Evolutionary conservation across 2,888 invertebrate genomes (phyloP), one percentile per base, ranked within the genome.

Genomic region (Notocelia uddmanniana): DNA sequence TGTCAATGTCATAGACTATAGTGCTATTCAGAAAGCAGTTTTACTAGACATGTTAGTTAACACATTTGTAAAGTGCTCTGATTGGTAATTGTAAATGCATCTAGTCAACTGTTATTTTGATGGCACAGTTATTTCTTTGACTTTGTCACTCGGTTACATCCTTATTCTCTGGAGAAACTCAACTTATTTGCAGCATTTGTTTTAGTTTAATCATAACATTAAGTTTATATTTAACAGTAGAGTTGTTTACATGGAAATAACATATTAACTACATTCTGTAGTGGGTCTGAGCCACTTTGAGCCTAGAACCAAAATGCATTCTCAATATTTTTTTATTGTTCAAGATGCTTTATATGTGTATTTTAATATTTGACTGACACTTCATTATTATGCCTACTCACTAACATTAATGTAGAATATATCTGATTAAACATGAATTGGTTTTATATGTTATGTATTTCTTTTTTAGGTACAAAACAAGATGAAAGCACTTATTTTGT

Each of bases 401-500:
- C 69, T 71, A 62, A 68, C 69, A 68, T 60, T 71, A 54, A 66
- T 66, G 34, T 62, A 58, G 18, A 59, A 21, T 64, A 54, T 71
- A 59, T 55, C 21, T 59, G 52, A 74, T 76, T 77, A 76, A 75
- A 74, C 74, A 76, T 78, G 73, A 77, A 76, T 75, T 81, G 77
- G 79, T 83, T 79, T 84, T 78, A 75, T 74, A 78, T 77, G 73
- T 73, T 76, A 77, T 81, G 79, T 80, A 81, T 82, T 81, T 85
- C 41, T 83, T 76, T 80, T 89, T 87, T 87, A 86, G 84, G 85
- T 86, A 85, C 85, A 85, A 85, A 84, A 83, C 85, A 83, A 84
- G 80, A 79, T 79, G 77, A 82, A 86, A 77, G 81, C 81, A 84
- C 83, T 89, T 81, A 85, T 86, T 86, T 89, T 89, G 84, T 89